Percentiles rank a stretch among this genome's conserved stretches.
Evolutionary conservation across 2,797 vertebrate genomes (phyloP).

Genomic region (Prunella strophiata): DNA sequence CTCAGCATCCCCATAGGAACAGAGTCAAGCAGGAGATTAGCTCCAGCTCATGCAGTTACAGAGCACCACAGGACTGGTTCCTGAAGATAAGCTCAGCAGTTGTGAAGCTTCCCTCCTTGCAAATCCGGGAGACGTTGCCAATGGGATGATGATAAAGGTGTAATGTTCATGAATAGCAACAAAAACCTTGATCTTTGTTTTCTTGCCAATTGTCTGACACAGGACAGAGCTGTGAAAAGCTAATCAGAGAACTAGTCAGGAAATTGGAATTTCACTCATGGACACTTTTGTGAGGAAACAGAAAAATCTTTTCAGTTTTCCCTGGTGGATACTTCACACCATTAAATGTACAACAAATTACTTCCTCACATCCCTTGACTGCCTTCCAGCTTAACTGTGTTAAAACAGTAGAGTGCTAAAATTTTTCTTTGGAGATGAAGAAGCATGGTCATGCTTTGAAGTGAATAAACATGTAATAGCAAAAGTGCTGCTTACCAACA

Average conservation of each 20-base stretch:
- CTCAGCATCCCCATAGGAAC: background rate
- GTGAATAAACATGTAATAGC: background rate
- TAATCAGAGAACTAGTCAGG: background rate
- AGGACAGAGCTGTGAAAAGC: background rate
- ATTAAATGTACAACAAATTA: conserved; percentile 6
- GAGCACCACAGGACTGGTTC: background rate
- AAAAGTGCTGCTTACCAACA: background rate
- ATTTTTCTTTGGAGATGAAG: conserved; percentile 13
- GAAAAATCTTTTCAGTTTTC: conserved; percentile 28
- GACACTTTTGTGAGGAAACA: background rate
- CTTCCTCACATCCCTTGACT: conserved; percentile 28
- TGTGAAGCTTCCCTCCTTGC: background rate
- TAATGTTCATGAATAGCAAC: background rate
- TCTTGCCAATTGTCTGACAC: conserved; percentile 1
- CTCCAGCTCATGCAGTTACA: background rate
- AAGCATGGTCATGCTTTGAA: background rate
- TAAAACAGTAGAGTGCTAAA: conserved; percentile 39
- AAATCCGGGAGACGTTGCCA: background rate
- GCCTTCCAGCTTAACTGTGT: conserved; percentile 3
- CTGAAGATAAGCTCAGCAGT: background rate
- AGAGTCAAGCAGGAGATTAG: conserved; percentile 29
- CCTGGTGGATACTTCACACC: conserved; percentile 5
- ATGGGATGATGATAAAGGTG: background rate
- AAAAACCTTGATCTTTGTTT: background rate
- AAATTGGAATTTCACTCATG: conserved; percentile 32